phyloP scores from a whole-genome alignment of 2,113 vertebrate genomes.

The Bos javanicus region DNA sequence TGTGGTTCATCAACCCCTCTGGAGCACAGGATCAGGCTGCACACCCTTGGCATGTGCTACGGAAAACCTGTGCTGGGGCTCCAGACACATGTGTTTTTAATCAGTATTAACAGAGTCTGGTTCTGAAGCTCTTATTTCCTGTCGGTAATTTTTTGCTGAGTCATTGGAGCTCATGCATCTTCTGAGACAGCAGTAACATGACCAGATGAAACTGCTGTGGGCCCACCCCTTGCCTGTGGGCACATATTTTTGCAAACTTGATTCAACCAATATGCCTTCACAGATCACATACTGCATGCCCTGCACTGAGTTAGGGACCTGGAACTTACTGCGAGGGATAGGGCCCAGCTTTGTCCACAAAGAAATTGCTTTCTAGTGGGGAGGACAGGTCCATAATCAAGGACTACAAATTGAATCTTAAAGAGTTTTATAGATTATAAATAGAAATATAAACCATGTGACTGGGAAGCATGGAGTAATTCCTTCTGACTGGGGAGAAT shows the following conservation, averaged over 20 bases:
- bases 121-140: slow-evolving; percentile 56
- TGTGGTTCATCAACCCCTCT: background rate
- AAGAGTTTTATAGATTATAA: background rate
- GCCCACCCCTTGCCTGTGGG: background rate
- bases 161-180: slow-evolving; percentile 31
- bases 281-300: background rate
- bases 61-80: background rate
- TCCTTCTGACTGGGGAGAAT: background rate
- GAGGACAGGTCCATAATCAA: background rate
- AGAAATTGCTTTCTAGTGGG: background rate
- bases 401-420: background rate
- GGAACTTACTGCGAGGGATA: background rate
- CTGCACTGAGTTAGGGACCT: background rate
- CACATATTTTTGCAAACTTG: background rate
- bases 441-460: background rate
- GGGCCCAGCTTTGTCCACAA: background rate
- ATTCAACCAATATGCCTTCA: background rate
- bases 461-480: background rate
- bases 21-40: background rate
- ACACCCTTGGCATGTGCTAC: background rate
- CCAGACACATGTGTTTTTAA: slow-evolving; percentile 64
- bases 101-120: slow-evolving; percentile 10
- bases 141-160: slow-evolving; percentile 61
- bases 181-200: slow-evolving; percentile 7
- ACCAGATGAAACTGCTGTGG: background rate